phyloP scores from a whole-genome alignment of 2,888 invertebrate species.

The Hartigia nigra region DNA sequence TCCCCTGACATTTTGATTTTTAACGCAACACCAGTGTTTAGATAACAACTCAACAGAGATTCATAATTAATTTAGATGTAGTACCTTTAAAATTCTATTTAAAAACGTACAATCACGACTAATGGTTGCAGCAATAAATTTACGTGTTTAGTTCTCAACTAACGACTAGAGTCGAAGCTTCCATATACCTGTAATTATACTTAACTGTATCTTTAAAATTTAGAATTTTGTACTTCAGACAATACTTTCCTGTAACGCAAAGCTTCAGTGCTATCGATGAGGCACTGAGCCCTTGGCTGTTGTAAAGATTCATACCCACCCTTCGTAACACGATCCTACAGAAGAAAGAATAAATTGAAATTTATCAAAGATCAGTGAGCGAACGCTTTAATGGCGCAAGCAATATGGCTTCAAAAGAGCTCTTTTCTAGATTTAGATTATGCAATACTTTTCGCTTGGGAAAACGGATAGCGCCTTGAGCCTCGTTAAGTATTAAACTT shows the following conservation, averaged over 20 bases:
- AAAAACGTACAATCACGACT: no score
- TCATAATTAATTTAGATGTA: background rate
- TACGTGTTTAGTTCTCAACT: background rate
- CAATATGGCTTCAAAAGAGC: slow-evolving; percentile 63
- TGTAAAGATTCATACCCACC: background rate
- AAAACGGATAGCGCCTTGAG: slow-evolving; percentile 32
- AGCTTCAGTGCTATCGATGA: background rate
- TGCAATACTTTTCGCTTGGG: slow-evolving; percentile 42
- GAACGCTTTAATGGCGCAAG: slow-evolving; percentile 56
- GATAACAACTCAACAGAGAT: background rate
- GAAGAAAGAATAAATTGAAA: slow-evolving; percentile 45
- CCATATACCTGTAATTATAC: background rate
- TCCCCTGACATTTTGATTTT: background rate
- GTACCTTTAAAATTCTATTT: background rate
- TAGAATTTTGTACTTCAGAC: background rate
- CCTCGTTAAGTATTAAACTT: slow-evolving; percentile 63
- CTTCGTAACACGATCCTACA: slow-evolving; percentile 43
- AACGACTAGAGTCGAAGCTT: background rate
- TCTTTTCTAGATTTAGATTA: slow-evolving; percentile 50
- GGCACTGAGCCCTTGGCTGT: background rate
- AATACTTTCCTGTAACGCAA: background rate
- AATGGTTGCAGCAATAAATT: background rate
- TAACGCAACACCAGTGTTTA: background rate
- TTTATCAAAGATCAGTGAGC: slow-evolving; percentile 53
- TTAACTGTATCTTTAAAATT: background rate